Conservation (phyloP, 2,888 invertebrate species). For the Shargacucullia verbasci region DNA sequence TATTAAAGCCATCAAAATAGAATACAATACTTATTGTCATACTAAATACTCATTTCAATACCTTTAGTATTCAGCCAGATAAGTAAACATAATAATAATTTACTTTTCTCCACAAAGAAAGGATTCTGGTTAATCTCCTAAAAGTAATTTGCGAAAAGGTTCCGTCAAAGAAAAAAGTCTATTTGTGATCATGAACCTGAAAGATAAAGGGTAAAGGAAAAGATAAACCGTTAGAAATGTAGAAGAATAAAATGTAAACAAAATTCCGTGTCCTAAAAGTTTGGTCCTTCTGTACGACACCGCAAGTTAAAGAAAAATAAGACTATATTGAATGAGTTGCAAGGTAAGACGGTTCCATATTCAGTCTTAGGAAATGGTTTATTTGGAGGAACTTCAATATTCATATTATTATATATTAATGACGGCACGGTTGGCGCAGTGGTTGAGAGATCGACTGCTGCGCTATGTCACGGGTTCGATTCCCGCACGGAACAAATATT, state of each 20-base stretch:
- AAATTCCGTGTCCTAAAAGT: constrained; percentile 4
- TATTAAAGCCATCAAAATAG: background rate
- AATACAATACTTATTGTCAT: background rate
- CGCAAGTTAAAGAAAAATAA: no score
- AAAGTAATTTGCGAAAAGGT: constrained; percentile 46
- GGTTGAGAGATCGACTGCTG: no score
- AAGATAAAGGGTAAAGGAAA: constrained; percentile 34
- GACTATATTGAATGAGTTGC: no score
- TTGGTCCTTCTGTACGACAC: background rate
- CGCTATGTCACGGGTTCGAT: no score
- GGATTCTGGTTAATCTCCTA: constrained; percentile 29
- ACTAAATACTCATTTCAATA: background rate
- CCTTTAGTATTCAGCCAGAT: background rate
- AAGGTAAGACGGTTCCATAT: background rate
- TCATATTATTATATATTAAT: no score
- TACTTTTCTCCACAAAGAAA: constrained; percentile 26
- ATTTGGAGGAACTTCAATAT: no score
- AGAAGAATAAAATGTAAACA: constrained; percentile 27
- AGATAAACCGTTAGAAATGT: constrained; percentile 29
- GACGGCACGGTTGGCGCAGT: no score
- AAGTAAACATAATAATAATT: constrained; percentile 16
- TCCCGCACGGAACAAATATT: no score
- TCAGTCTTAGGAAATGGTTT: background rate
- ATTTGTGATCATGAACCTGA: constrained; percentile 40
- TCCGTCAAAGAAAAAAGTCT: constrained; percentile 31